Evolutionary conservation across 1,140 invertebrate species (phyloP), one percentile per base, ranked within the genome.

Genomic region (Halesus radiatus): DNA sequence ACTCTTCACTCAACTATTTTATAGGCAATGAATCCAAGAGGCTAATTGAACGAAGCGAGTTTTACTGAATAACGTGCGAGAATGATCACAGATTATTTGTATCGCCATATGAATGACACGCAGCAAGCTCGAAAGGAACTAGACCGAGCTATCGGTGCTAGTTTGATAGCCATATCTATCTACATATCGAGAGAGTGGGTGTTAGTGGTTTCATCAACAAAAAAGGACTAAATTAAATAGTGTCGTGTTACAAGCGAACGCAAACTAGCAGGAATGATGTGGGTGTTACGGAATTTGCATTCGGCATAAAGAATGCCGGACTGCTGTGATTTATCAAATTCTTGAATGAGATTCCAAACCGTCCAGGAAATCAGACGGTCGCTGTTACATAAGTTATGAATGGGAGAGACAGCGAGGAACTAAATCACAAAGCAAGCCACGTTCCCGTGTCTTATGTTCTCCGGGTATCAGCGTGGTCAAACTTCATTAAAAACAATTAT

Each of bases 371-470:
- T 32, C 18, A 60, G 18, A 18, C 29, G 10, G 18, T 20, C 29
- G 29, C 20, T 20, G 37, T 68, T 37, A 16, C 29, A 13, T 68
- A 37, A 37, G 32, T 37, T 20, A 45, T 68, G 64, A 68, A 50
- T 68, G 64, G 32, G 37, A 29, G 29, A 15, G 64, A 1, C 26
- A 37, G 37, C 37, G 23, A 68, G 29, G 18, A 68, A 4, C 16
- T 50, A 50, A 68, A 68, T 68, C 64, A 68, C 64, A 32, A 45
- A 45, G 37, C 37, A 45, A 45, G 37, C 37, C 37, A 45, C n/a
- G n/a, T 20, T 10, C 23, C 32, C 45, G 32, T 6, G 32, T 32
- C 20, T 32, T n/a, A 68, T 32, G 20, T 32, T 37, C 32, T n/a
- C 64, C 64, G 37, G 29, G 64, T 68, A 18, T 32, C 6, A 70